Conservation (phyloP, 2,113 vertebrate genomes). For the Psilopsiagon aurifrons region DNA sequence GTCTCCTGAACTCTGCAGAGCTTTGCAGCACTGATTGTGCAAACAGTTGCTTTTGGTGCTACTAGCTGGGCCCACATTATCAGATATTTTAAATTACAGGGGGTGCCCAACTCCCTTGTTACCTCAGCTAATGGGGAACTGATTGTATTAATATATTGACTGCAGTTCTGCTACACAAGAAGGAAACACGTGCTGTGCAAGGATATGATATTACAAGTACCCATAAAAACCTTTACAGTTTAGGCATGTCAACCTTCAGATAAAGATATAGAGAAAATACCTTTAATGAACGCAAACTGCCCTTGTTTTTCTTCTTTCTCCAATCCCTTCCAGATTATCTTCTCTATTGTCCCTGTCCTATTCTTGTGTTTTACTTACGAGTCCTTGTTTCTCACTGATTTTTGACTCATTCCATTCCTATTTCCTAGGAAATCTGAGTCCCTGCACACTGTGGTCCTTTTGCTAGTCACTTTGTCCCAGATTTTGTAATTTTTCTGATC, state of each 20-base stretch:
- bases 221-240: not conserved
- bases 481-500: not conserved
- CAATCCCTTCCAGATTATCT: not conserved
- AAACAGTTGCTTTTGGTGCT: not conserved
- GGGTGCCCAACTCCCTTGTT: not conserved
- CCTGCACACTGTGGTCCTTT: not conserved
- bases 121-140: not conserved
- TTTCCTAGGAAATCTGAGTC: not conserved
- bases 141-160: not conserved
- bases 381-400: not conserved
- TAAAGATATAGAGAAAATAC: not conserved
- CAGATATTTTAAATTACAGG: not conserved
- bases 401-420: not conserved
- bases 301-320: not conserved
- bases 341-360: not conserved
- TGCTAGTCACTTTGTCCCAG: not conserved
- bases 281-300: not conserved
- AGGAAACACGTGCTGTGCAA: not conserved
- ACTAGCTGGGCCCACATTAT: not conserved
- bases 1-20: not conserved
- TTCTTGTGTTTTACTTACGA: not conserved
- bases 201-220: not conserved
- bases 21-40: accelerated
- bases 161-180: not conserved
- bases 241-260: not conserved